Evolutionary conservation across 2,113 vertebrate species (phyloP).

Genomic region (Saguinus imperator): DNA sequence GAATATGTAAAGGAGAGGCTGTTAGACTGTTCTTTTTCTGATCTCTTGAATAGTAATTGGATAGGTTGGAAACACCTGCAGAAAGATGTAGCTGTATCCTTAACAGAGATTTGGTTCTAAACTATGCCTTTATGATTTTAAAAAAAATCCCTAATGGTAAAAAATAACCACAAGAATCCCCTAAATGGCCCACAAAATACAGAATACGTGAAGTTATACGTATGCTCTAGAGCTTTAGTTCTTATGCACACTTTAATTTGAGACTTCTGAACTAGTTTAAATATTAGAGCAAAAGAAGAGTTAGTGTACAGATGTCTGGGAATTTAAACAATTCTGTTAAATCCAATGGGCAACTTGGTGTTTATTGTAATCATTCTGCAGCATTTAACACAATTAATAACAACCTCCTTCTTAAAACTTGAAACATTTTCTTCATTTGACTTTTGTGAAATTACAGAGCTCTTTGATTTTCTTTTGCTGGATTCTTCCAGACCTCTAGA

Average conservation of each 20-base stretch:
- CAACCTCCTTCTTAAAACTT: neutral
- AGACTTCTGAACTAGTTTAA: neutral
- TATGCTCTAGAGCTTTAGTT: neutral
- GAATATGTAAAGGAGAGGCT: neutral
- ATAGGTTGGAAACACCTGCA: neutral
- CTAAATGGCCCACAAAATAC: neutral
- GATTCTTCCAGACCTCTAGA: neutral
- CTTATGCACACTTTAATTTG: neutral
- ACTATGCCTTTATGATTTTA: neutral
- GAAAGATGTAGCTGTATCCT: neutral
- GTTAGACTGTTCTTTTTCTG: neutral
- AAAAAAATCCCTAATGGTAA: neutral
- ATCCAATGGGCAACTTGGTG: neutral
- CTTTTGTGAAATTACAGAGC: neutral
- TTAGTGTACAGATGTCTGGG: neutral
- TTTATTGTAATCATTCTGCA: neutral
- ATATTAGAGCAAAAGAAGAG: neutral
- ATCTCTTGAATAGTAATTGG: neutral
- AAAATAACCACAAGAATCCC: conserved; percentile 2
- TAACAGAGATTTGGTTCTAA: neutral
- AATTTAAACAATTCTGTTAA: neutral
- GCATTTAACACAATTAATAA: neutral
- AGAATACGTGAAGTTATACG: neutral
- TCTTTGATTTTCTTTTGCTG: neutral
- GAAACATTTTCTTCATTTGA: neutral